A percentile compares a stretch with the other conserved stretches of the same genome.
Evolutionary conservation across 2,797 vertebrate species (phyloP).

Genomic region (Chiloscyllium punctatum): DNA sequence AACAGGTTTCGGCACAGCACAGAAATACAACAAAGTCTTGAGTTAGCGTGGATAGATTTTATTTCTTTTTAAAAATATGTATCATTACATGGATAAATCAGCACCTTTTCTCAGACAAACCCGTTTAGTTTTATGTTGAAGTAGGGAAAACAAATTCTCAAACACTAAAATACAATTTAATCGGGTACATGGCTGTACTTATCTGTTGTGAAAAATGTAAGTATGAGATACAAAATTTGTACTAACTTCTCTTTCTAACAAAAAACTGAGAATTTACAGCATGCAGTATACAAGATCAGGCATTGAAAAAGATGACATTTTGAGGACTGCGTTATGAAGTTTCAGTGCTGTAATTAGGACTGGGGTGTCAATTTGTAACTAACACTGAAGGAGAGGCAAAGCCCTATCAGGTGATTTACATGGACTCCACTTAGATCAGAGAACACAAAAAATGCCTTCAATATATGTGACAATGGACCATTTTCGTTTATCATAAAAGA

Average conservation of each 20-base stretch:
- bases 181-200: not conserved
- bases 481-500: not conserved
- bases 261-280: conserved; percentile 4
- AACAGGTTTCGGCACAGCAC: not conserved
- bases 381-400: not conserved
- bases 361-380: not conserved
- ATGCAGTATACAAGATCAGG: not conserved
- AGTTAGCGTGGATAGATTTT: conserved; percentile 23
- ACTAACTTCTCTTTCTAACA: not conserved
- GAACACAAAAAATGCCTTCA: not conserved
- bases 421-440: not conserved
- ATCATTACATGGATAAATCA: conserved; percentile 31
- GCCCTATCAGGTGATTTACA: not conserved
- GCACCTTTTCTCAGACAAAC: conserved; percentile 23
- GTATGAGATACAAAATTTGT: conserved; percentile 1
- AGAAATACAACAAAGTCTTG: not conserved
- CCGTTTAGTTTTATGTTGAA: not conserved
- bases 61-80: conserved; percentile 28
- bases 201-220: not conserved
- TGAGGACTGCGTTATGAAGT: not conserved
- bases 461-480: not conserved
- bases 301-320: not conserved
- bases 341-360: not conserved
- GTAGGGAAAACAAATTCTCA: not conserved
- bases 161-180: not conserved